Evolutionary conservation across 2,113 vertebrate genomes (phyloP), one percentile per base, ranked within the genome.

Genomic region (Carlito syrichta): DNA sequence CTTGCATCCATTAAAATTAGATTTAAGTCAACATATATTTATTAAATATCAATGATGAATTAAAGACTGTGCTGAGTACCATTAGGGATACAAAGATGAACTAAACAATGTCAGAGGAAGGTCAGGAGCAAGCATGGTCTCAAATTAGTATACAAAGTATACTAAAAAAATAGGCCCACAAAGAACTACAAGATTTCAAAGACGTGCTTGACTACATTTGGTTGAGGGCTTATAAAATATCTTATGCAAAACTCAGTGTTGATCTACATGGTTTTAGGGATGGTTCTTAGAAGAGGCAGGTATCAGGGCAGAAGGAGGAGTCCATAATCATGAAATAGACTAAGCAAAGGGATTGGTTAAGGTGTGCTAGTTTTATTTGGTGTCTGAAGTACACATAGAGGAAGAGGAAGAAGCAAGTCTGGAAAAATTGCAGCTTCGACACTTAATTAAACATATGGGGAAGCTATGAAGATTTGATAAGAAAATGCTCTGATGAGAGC

Each of bases 141-240:
- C 30, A 1, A 10, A 32, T 20, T 38, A 79, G 14, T 0, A 4
- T 32, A 4, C 0, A 7, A 16, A 12, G n/a, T 8, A 5, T n/a
- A 2, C 4, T 43, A 60, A 9, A 13, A n/a, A 76, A 69, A 14
- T 8, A 1, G 35, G 20, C 10, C 4, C 5, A 5, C 6, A 17
- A 66, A 2, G 6, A 7, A 81, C 10, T 3, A 20, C 5, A 2
- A 0, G 14, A 23, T 54, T 62, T 77, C 38, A 17, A 23, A 27
- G 16, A 52, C 20, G 13, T 2, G 0, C 9, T 32, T 38, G 45
- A 5, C 8, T 30, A 1, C 3, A 50, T 16, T 23, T 58, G 12
- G 2, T 16, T 10, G 12, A 68, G 2, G 4, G 35, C 16, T 60
- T 8, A 35, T 32, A 9, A 73, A 32, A 5, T 22, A 52, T 2